Conservation (phyloP, 2,888 invertebrate species). For the Taphrorychus bicolor region DNA sequence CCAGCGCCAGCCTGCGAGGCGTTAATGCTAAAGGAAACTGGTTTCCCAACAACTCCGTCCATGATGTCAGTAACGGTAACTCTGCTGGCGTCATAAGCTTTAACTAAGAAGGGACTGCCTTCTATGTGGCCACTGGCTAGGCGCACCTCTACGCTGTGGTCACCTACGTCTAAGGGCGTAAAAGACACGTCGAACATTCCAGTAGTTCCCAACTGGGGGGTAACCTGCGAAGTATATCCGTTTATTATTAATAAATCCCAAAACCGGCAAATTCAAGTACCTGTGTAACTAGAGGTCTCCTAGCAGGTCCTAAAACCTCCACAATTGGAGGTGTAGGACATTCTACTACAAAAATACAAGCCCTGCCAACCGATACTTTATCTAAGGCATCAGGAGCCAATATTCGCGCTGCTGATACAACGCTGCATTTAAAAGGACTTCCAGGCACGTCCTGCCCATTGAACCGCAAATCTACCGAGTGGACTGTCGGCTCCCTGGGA, state of each 20-base stretch:
- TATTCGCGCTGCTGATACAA: constrained; percentile 84
- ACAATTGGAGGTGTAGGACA: constrained; percentile 83
- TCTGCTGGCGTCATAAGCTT: constrained; percentile 93
- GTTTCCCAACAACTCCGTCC: constrained; percentile 88
- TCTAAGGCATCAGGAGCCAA: constrained; percentile 85
- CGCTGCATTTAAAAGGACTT: constrained; percentile 81
- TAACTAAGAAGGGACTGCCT: constrained; percentile 94
- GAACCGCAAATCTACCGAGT: constrained; percentile 94
- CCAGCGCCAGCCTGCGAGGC: constrained; percentile 87
- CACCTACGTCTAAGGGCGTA: constrained; percentile 89
- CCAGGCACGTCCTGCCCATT: constrained; percentile 96
- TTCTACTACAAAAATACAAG: constrained; percentile 86
- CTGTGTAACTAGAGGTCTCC: constrained; percentile 75
- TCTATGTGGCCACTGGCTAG: constrained; percentile 81
- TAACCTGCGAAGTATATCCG: constrained; percentile 48
- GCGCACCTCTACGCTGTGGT: constrained; percentile 87
- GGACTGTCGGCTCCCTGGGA: constrained; percentile 88
- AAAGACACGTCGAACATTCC: constrained; percentile 65
- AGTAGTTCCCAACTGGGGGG: constrained; percentile 59
- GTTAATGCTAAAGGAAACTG: constrained; percentile 92
- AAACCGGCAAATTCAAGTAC: constrained; percentile 41
- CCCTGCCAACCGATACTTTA: constrained; percentile 85
- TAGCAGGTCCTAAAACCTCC: constrained; percentile 78
- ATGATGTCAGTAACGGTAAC: constrained; percentile 95
- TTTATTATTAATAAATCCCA: constrained; percentile 1